phyloP scores from a whole-genome alignment of 2,888 invertebrate species.

The Drosophila emarginata region DNA sequence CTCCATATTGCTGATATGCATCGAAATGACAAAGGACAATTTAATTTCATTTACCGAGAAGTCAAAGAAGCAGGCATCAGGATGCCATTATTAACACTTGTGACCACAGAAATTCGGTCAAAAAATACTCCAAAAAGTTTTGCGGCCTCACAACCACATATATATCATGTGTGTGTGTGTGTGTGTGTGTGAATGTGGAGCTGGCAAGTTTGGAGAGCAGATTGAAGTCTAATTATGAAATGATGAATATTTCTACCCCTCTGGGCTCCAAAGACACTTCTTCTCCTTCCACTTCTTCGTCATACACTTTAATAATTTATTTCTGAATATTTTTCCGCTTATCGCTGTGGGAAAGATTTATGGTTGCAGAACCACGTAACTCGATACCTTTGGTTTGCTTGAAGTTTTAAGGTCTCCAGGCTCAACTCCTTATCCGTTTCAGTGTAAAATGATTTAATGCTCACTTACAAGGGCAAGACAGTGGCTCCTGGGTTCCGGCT shows the following conservation, averaged over 20 bases:
- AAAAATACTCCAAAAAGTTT: conserved; percentile 39
- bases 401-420: conserved; percentile 25
- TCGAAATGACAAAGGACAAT: conserved; percentile 76
- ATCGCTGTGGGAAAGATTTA: conserved; percentile 73
- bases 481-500: conserved; percentile 17
- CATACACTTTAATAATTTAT: conserved; percentile 68
- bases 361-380: conserved; percentile 59
- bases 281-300: neutral
- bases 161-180: neutral
- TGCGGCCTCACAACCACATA: conserved; percentile 40
- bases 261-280: neutral
- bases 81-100: conserved; percentile 74
- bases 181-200: conserved; percentile 23
- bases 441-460: conserved; percentile 67
- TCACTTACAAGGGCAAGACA: conserved; percentile 57
- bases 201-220: conserved; percentile 30
- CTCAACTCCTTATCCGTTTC: conserved; percentile 67
- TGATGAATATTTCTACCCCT: conserved; percentile 66
- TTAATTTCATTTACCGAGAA: conserved; percentile 70
- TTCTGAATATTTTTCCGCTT: conserved; percentile 70
- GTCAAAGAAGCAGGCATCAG: conserved; percentile 36
- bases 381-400: conserved; percentile 49
- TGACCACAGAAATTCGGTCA: conserved; percentile 73
- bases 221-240: conserved; percentile 75
- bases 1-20: conserved; percentile 52